phyloP scores from a whole-genome alignment of 1,140 invertebrate species.

The Chymomyza costata region DNA sequence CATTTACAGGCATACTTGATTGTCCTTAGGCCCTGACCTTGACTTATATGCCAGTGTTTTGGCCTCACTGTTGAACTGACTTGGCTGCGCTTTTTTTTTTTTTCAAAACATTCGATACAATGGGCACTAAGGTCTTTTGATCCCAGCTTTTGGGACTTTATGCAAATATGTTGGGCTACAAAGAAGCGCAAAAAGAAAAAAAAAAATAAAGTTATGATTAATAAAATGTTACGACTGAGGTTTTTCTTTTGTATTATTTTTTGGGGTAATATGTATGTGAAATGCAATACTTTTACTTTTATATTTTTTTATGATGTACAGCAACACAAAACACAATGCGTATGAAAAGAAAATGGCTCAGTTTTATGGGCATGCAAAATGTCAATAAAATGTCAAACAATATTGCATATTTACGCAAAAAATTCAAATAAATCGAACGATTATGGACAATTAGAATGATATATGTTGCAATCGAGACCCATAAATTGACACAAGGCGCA shows the following conservation, averaged over 20 bases:
- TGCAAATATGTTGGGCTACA: conserved; percentile 51
- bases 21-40: too few relatives aligned
- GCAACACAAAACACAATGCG: conserved; percentile 29
- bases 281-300: conserved; percentile 37
- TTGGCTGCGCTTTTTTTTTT: too few relatives aligned
- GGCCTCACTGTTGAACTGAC: too few relatives aligned
- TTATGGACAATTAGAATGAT: conserved; percentile 73
- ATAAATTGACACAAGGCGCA: too few relatives aligned
- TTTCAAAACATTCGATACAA: too few relatives aligned
- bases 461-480: conserved; percentile 66
- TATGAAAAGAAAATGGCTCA: conserved; percentile 63
- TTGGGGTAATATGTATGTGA: too few relatives aligned
- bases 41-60: too few relatives aligned
- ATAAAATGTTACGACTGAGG: conserved; percentile 50
- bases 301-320: conserved; percentile 67
- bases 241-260: conserved; percentile 41
- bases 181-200: conserved; percentile 5
- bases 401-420: conserved; percentile 69
- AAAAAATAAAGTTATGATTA: conserved; percentile 46
- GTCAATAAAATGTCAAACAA: conserved; percentile 62
- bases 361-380: conserved; percentile 57
- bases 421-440: conserved; percentile 73
- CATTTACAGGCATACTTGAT: too few relatives aligned
- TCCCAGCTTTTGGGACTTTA: conserved; percentile 57
- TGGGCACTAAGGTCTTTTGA: too few relatives aligned